Conservation (phyloP, 2,797 vertebrate genomes). For the Linurgus olivaceus region DNA sequence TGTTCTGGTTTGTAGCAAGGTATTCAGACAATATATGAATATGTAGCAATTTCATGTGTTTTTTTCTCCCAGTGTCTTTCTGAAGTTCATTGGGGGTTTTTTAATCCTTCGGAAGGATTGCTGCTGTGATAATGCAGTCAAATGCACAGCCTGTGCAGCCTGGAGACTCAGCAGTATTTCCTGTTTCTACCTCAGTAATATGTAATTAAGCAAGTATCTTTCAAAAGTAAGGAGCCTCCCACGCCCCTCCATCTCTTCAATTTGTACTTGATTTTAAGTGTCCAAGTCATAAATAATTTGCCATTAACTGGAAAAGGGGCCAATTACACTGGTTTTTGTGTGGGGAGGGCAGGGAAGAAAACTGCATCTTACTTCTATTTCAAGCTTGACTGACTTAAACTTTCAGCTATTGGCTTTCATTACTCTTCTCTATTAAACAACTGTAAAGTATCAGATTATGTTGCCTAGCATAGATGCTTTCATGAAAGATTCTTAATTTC, state of each 20-base stretch:
- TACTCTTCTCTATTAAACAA: background rate
- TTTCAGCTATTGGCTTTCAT: background rate
- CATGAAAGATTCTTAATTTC: background rate
- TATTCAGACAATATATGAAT: background rate
- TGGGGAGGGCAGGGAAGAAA: background rate
- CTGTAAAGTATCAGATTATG: background rate
- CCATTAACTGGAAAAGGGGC: background rate
- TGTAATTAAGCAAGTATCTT: background rate
- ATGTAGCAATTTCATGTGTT: background rate
- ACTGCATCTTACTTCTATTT: background rate
- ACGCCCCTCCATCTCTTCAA: background rate
- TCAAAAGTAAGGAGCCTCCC: background rate
- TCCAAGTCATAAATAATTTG: slow-evolving; percentile 9
- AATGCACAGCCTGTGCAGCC: background rate
- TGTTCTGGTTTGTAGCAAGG: background rate
- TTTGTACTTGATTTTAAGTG: background rate
- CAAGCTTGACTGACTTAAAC: background rate
- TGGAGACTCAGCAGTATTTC: background rate
- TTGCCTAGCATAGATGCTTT: background rate
- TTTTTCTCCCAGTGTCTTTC: background rate
- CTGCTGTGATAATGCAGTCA: background rate
- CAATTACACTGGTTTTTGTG: background rate
- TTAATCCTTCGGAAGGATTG: background rate
- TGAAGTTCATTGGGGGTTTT: background rate
- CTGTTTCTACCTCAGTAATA: background rate